Evolutionary conservation across 2,113 vertebrate genomes (phyloP).

Genomic region (Axis porcinus): DNA sequence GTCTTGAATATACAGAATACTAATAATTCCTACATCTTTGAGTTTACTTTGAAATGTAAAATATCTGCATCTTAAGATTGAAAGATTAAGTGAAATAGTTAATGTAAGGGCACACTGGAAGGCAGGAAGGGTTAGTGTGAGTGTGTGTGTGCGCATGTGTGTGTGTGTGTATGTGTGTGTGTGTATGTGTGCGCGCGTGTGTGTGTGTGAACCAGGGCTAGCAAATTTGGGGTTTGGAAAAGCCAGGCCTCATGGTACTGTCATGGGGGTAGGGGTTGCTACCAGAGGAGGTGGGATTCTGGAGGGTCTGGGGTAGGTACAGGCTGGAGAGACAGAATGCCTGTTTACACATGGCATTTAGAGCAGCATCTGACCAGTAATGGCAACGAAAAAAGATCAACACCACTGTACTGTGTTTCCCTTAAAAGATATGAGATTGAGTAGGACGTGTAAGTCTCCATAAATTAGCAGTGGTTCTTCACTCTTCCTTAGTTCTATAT

Average conservation of each 20-base stretch:
- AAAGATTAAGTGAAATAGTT: background rate
- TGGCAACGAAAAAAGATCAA: background rate
- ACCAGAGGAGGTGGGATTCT: background rate
- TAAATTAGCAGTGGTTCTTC: background rate
- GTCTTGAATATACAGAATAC: background rate
- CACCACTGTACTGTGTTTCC: background rate
- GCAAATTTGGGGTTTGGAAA: background rate
- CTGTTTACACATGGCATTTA: background rate
- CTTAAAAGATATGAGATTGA: background rate
- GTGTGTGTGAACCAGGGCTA: background rate
- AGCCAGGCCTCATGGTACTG: background rate
- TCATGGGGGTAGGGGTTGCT: background rate
- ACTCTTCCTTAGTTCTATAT: background rate
- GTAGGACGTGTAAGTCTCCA: background rate
- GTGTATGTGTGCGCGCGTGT: background rate
- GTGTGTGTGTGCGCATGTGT: background rate
- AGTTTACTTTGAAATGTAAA: slow-evolving; percentile 22
- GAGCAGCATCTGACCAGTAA: background rate
- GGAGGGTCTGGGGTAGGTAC: background rate
- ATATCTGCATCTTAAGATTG: background rate
- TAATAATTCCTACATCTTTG: background rate
- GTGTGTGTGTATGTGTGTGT: background rate
- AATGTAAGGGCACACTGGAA: background rate
- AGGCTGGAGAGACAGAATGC: background rate
- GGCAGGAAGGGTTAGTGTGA: background rate